Evolutionary conservation across 2,888 invertebrate genomes (phyloP), one percentile per base, ranked within the genome.

Genomic region (Orthonychiurus folsomi): DNA sequence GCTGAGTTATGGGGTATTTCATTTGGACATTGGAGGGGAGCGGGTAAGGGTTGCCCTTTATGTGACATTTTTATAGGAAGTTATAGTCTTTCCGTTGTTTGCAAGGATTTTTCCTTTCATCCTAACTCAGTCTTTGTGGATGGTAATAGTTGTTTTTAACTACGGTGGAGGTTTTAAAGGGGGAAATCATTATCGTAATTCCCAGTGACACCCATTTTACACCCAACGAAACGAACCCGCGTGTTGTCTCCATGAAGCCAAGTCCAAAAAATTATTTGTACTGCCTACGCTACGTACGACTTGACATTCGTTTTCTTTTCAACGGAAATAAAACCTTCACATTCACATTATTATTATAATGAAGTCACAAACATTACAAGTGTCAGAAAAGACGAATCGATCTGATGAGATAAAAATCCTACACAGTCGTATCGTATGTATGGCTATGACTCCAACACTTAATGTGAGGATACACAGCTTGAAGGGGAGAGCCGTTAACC

Each of bases 41-140:
- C 37, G 37, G 37, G 37, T 37, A 9, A 15, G 15, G 15, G 15
- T 9, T 37, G 37, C 47, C 63, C 66, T 70, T 70, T 68, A 69
- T 69, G 69, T 69, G 71, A 71, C 71, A 67, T 60, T 69, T 71
- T 71, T 71, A 71, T 71, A 65, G 68, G 64, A 64, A 71, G 57
- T 71, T 71, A 71, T 71, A 65, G 64, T 61, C 59, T 27, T 47
- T 52, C 47, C 37, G n/a, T n/a, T n/a, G n/a, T n/a, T n/a, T n/a
- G n/a, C n/a, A n/a, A n/a, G n/a, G n/a, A n/a, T n/a, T n/a, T n/a
- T n/a, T 37, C 15, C 37, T 37, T 5, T 37, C 37, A 37, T 37
- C 37, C 15, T 37, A 37, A 25, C 54, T 25, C 23, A 25, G 18
- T 54, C 54, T 24, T 25, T 23, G 20, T 18, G 12, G 23, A 21